Conservation (phyloP, 2,797 vertebrate species). For the Myripristis murdjan region DNA sequence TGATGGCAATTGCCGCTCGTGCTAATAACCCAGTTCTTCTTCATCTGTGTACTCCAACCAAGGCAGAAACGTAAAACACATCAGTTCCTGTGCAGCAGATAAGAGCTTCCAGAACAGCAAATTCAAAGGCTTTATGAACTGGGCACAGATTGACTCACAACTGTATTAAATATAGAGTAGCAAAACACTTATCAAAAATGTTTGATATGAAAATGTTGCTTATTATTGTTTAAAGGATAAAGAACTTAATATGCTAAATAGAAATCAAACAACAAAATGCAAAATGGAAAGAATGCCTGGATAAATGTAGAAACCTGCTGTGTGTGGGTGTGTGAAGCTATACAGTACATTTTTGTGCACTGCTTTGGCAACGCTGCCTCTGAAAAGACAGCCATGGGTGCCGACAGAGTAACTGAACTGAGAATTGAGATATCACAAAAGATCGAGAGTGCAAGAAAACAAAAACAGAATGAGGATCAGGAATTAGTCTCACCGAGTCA, state of each 20-base stretch:
- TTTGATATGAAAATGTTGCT: neutral
- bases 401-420: constrained; percentile 39
- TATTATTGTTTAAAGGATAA: neutral
- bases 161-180: too few species aligned
- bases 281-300: neutral
- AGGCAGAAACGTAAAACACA: too few species aligned
- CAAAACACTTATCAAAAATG: too few species aligned
- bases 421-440: constrained; percentile 44
- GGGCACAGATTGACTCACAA: too few species aligned
- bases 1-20: too few species aligned
- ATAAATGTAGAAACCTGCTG: too few species aligned
- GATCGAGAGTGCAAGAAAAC: neutral
- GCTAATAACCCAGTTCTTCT: too few species aligned
- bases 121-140: too few species aligned
- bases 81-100: too few species aligned
- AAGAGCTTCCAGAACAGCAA: too few species aligned
- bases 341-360: neutral
- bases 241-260: neutral
- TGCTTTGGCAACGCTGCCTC: neutral
- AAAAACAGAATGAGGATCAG: neutral
- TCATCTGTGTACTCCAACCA: too few species aligned
- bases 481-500: constrained; percentile 23
- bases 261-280: neutral
- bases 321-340: neutral
- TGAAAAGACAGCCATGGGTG: constrained; percentile 9